Percentiles rank a stretch among this genome's conserved stretches.
Evolutionary conservation across 2,888 invertebrate species (phyloP).

Genomic region (Cristatella mucedo): DNA sequence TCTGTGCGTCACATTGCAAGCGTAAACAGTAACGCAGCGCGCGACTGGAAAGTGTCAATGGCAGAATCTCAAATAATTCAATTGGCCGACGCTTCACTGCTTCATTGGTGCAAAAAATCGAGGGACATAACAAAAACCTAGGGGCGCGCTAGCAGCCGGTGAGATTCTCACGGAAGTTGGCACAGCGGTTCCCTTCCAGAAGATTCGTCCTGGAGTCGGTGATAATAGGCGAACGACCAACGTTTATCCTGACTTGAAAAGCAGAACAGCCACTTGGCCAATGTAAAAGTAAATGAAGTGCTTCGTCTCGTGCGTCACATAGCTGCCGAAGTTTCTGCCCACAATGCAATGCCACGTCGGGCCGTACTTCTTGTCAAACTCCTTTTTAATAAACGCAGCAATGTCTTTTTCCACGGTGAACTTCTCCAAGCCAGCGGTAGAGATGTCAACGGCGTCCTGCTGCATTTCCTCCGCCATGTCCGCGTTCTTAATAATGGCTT

Average conservation of each 20-base stretch:
- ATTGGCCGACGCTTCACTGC: no score
- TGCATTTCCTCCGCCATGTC: conserved; percentile 99
- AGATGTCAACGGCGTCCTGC: conserved; percentile 97
- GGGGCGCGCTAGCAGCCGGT: no score
- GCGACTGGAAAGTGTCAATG: no score
- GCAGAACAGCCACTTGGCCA: conserved; percentile 90
- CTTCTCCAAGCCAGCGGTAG: conserved; percentile 93
- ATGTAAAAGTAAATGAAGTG: conserved; percentile 99
- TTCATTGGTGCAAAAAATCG: no score
- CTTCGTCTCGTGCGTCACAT: conserved; percentile 63
- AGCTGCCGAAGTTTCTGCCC: conserved; percentile 88
- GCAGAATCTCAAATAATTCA: no score
- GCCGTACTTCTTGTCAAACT: conserved; percentile 98
- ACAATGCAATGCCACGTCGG: conserved; percentile 99
- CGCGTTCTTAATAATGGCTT: conserved; percentile 98
- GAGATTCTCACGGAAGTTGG: no score
- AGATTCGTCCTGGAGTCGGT: no score
- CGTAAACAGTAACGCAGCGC: no score
- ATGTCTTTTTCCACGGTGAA: conserved; percentile 98
- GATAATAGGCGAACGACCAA: no score
- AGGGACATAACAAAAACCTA: no score
- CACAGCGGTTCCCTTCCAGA: no score
- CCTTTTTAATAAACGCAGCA: conserved; percentile 91
- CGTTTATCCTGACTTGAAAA: conserved; percentile 98
- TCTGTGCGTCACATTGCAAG: no score